Base-by-base conservation (phyloP, 1,140 invertebrate species). In the Saccostrea cuccullata region DNA sequence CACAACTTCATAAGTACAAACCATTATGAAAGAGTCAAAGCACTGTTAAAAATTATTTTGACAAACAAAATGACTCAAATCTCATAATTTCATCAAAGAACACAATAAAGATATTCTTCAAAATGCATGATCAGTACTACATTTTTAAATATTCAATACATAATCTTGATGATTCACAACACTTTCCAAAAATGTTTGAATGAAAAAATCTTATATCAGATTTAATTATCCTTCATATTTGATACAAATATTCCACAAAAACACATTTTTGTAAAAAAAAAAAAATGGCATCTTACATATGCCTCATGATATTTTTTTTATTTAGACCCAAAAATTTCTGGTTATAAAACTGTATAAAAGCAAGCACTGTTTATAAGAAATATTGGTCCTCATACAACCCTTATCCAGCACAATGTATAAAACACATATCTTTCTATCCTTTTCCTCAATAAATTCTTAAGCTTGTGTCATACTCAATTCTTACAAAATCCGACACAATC, bases 101-200 rank as follows among this genome's bases (percentile, higher is more conserved):
- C 47, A 47, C 47, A 47, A 47, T 47, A 47, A 47, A 47, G 2
- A 47, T 9, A 47, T 47, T 47, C 9, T 47, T 47, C 5, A 47
- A 47, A 47, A 47, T 47, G 47, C 47, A 47, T 4, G 47, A 47
- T 9, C 47, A 47, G 9, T 47, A 9, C 47, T 47, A 47, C 5
- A 47, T 47, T 47, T 47, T 47, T 47, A 47, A 47, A 47, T 11
- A 47, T 47, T 47, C 9, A 9, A 47, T 47, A 47, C 6, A 47
- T 47, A 47, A 47, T 67, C 60, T 67, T 11, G 60, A 67, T 67
- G 60, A 67, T 67, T 67, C 60, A 67, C 60, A 67, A 67, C 60
- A 20, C 20, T 20, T 67, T 67, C 23, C 17, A 67, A 8, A 47
- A 8, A 47, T 8, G 5, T 47, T 47, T 47, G 47, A 47, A 2